phyloP scores from a whole-genome alignment of 2,797 vertebrate genomes.

The Nasua narica region DNA sequence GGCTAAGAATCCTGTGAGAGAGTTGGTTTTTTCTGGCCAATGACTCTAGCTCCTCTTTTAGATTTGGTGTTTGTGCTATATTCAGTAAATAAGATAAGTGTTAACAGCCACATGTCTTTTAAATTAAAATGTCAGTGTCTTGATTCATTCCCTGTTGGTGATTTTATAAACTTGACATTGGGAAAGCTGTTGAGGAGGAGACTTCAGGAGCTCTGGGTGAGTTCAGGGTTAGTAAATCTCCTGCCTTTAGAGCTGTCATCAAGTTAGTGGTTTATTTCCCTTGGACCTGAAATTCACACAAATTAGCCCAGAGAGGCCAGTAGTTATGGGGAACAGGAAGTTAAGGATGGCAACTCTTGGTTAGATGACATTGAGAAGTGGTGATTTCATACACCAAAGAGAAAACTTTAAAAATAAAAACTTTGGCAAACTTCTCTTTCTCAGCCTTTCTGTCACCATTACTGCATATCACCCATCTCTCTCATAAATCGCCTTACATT shows the following conservation, averaged over 20 bases:
- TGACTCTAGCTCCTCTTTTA: neutral
- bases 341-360: neutral
- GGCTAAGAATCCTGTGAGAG: neutral
- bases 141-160: neutral
- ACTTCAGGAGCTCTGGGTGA: neutral
- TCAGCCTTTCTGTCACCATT: neutral
- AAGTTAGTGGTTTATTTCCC: neutral
- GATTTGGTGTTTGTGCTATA: neutral
- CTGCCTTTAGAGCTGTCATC: neutral
- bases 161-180: neutral
- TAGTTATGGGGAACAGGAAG: neutral
- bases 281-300: neutral
- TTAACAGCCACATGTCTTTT: neutral
- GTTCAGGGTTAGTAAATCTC: neutral
- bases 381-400: neutral
- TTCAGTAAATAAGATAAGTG: neutral
- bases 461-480: neutral
- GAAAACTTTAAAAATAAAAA: neutral
- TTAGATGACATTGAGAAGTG: neutral
- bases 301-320: neutral
- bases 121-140: slow-evolving; percentile 1
- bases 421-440: neutral
- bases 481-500: neutral
- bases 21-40: neutral
- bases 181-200: neutral